These are phyloP conservation scores for Dichetophora obliterata DNA, from an alignment of 2,888 invertebrate species.

Conservation along the genomic window DNA sequence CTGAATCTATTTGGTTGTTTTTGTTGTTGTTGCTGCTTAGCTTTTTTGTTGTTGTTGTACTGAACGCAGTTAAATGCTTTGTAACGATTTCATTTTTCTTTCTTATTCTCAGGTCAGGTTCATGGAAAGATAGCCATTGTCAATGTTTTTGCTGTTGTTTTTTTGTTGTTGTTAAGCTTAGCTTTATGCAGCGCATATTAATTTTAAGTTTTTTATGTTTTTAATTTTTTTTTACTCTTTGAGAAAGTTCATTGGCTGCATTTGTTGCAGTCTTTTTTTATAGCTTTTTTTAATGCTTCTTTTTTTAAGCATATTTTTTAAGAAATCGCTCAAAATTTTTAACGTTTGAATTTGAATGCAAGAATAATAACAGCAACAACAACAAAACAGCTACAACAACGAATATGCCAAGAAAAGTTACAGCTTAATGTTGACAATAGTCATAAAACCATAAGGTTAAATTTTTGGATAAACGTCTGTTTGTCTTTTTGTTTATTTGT, in stretches of 20 bases:
- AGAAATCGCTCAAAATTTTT: too few relatives aligned
- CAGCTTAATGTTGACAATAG: constrained; percentile 32
- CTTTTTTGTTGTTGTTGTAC: too few relatives aligned
- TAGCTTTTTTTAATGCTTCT: too few relatives aligned
- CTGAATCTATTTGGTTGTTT: not conserved
- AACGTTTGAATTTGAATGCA: constrained; percentile 15
- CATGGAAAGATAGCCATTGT: constrained; percentile 15
- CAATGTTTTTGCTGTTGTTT: constrained; percentile 1
- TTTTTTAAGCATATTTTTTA: too few relatives aligned
- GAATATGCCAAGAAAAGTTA: not conserved
- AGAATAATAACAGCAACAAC: not conserved
- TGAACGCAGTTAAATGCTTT: too few relatives aligned
- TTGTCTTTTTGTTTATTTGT: not conserved
- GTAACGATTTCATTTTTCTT: not conserved
- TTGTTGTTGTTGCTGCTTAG: too few relatives aligned
- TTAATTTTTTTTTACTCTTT: not conserved
- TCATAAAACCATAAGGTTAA: constrained; percentile 34
- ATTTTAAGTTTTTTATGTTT: constrained; percentile 4
- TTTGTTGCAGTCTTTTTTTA: too few relatives aligned
- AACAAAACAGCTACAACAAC: not conserved
- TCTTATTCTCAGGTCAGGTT: constrained; percentile 21
- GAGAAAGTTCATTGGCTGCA: not conserved
- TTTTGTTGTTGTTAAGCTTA: too few relatives aligned
- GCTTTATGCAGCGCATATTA: not conserved
- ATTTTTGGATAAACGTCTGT: not conserved